A percentile compares a stretch with the other conserved stretches of the same genome.
phyloP scores from a whole-genome alignment of 2,888 invertebrate genomes.

The Tenthredo livida region DNA sequence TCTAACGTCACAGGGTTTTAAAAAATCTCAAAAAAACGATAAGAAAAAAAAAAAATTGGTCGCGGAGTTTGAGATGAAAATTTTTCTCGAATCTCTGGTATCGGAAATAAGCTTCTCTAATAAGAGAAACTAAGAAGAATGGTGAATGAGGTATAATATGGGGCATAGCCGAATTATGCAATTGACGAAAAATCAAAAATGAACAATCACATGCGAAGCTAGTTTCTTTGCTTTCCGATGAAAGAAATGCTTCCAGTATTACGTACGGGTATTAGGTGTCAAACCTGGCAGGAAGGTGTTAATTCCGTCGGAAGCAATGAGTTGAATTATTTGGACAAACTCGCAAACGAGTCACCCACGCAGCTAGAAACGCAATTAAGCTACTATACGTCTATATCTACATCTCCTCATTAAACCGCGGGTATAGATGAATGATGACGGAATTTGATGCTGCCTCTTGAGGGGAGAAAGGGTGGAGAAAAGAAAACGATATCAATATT shows the following conservation, averaged over 20 bases:
- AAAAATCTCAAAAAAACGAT: background rate
- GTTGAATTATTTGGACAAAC: constrained; percentile 55
- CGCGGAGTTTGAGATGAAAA: background rate
- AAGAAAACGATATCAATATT: constrained; percentile 37
- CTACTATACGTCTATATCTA: background rate
- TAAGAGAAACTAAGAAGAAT: background rate
- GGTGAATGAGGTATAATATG: background rate
- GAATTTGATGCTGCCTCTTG: background rate
- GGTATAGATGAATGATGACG: background rate
- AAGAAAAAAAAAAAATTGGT: background rate
- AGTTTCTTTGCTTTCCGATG: constrained; percentile 1
- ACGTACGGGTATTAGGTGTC: constrained; percentile 62
- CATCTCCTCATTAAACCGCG: background rate
- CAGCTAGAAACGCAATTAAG: constrained; percentile 23
- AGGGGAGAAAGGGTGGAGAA: background rate
- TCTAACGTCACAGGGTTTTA: background rate
- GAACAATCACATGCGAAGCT: background rate
- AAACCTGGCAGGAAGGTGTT: constrained; percentile 68
- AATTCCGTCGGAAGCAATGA: constrained; percentile 68
- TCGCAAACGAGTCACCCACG: constrained; percentile 33
- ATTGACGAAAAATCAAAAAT: background rate
- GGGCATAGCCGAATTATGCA: background rate
- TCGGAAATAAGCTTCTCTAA: too few relatives aligned
- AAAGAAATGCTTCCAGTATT: constrained; percentile 51
- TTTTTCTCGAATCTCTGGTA: background rate